Percentiles rank a stretch among this genome's conserved stretches.
Conservation (phyloP, 2,113 vertebrate species). For the Cariama cristata region DNA sequence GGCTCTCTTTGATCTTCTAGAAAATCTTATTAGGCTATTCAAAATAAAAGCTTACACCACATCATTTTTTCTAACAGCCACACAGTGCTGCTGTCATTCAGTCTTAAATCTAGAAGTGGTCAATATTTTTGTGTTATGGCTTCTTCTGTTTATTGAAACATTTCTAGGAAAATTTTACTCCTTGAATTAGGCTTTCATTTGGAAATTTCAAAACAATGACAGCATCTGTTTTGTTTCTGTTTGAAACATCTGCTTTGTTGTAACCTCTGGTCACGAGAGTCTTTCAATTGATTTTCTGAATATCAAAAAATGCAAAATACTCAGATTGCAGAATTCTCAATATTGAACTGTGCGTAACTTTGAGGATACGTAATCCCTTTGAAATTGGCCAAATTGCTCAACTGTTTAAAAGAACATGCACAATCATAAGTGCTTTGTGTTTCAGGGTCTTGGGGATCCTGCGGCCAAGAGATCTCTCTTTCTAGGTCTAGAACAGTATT, state of each 20-base stretch:
- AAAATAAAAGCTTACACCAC: neutral
- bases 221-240: neutral
- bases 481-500: neutral
- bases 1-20: neutral
- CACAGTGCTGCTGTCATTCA: neutral
- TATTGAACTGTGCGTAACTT: neutral
- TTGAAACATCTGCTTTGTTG: neutral
- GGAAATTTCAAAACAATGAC: neutral
- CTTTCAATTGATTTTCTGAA: neutral
- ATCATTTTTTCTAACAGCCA: neutral
- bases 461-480: neutral
- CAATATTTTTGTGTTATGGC: neutral
- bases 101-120: neutral
- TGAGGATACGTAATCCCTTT: neutral
- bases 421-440: neutral
- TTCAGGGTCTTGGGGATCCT: accelerated
- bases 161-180: neutral
- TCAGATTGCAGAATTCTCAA: neutral
- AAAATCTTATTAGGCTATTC: neutral
- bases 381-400: neutral
- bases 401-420: neutral
- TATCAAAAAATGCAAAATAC: neutral
- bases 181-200: neutral
- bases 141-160: neutral
- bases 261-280: neutral